Evolutionary conservation across 2,888 invertebrate genomes (phyloP).

Genomic region (Troides oblongomaculatus): DNA sequence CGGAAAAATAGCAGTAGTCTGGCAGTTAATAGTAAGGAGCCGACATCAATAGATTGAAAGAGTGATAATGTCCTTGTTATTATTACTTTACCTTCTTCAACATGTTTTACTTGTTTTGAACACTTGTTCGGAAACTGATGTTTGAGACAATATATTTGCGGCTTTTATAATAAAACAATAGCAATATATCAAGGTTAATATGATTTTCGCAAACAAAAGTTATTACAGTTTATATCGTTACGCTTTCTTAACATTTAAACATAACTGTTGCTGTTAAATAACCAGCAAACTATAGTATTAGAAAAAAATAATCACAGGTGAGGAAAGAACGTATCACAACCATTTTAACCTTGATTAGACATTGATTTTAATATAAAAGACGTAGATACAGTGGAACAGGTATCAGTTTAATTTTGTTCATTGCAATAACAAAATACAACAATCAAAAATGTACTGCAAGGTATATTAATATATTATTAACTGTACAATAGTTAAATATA

Average conservation of each 20-base stretch:
- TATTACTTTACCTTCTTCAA: not conserved
- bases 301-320: not conserved
- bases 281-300: not conserved
- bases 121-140: not conserved
- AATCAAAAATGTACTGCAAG: conserved; percentile 4
- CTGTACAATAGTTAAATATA: not conserved
- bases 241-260: not conserved
- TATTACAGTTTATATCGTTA: not conserved
- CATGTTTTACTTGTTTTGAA: not conserved
- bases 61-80: no score
- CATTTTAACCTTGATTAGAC: conserved; percentile 5
- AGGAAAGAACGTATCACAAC: conserved; percentile 1
- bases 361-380: conserved; percentile 12
- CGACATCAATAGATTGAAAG: no score
- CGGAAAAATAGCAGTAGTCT: no score
- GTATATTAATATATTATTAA: not conserved
- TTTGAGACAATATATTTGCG: not conserved
- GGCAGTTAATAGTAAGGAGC: no score
- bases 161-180: conserved; percentile 2
- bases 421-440: not conserved
- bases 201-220: not conserved
- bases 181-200: not conserved
- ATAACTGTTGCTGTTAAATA: not conserved
- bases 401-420: conserved; percentile 4
- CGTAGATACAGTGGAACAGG: not conserved